These are phyloP conservation scores for Pagetopsis macropterus DNA, from an alignment of 2,797 vertebrate species.

Conservation along the genomic window DNA sequence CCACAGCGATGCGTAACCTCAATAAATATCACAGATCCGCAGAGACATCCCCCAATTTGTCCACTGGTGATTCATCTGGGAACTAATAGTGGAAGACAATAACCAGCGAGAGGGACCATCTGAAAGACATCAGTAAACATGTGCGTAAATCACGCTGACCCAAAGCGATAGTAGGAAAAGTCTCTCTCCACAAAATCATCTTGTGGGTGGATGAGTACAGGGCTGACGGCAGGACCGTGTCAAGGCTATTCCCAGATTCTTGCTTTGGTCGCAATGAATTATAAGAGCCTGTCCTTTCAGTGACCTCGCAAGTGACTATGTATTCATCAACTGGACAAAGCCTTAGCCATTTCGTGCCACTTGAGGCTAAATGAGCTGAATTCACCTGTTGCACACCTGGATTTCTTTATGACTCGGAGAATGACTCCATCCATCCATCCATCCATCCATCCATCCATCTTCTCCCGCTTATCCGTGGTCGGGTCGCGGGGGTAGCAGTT, in stretches of 20 bases:
- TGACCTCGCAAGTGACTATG: conserved; percentile 62
- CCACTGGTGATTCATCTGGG: conserved; percentile 81
- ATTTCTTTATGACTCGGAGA: conserved; percentile 8
- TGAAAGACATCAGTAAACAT: conserved; percentile 85
- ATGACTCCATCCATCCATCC: too few species aligned
- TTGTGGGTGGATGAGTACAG: conserved; percentile 68
- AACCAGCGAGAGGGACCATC: conserved; percentile 74
- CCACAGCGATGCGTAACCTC: conserved; percentile 79
- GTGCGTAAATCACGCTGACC: conserved; percentile 80
- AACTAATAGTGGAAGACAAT: conserved; percentile 83
- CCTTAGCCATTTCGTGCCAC: neutral
- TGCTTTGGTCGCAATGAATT: conserved; percentile 56
- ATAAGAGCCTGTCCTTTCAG: conserved; percentile 65
- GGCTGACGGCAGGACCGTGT: conserved; percentile 62
- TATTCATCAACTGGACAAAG: conserved; percentile 25
- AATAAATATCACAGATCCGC: conserved; percentile 80
- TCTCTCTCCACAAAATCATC: conserved; percentile 71
- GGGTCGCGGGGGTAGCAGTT: too few species aligned
- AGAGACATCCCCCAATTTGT: conserved; percentile 78
- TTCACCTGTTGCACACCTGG: conserved; percentile 46
- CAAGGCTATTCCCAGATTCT: conserved; percentile 75
- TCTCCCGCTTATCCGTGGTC: too few species aligned
- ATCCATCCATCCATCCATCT: too few species aligned
- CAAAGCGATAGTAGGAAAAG: conserved; percentile 67
- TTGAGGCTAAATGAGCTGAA: neutral